phyloP scores from a whole-genome alignment of 2,888 invertebrate species.

The Aricia artaxerxes region DNA sequence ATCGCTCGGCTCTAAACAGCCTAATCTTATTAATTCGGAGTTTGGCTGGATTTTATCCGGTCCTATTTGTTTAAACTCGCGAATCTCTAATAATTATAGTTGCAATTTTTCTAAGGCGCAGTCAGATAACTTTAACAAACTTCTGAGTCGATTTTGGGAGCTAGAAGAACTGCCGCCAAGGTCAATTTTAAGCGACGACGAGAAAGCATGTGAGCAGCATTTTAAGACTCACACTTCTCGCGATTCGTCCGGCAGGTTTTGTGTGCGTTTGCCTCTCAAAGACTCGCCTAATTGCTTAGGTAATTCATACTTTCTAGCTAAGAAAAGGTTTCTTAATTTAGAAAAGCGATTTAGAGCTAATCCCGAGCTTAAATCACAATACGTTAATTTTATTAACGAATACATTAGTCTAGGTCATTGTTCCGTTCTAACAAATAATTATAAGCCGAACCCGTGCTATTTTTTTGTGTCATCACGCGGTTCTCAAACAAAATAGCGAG shows the following conservation, averaged over 20 bases:
- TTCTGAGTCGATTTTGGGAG: conserved; percentile 33
- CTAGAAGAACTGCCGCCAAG: conserved; percentile 29
- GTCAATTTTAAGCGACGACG: conserved; percentile 1
- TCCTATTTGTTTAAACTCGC: conserved; percentile 11
- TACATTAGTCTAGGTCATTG: too few relatives aligned
- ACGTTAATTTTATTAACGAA: too few relatives aligned
- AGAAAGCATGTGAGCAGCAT: conserved; percentile 15
- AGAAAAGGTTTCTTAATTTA: conserved; percentile 35
- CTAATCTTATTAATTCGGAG: background rate
- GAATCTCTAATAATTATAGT: background rate
- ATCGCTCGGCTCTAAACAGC: background rate
- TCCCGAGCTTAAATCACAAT: too few relatives aligned
- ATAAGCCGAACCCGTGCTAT: too few relatives aligned
- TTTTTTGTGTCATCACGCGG: too few relatives aligned
- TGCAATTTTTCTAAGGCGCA: background rate
- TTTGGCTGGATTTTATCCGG: conserved; percentile 26
- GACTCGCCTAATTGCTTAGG: conserved; percentile 31
- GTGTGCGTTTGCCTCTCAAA: conserved; percentile 29
- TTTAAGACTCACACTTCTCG: conserved; percentile 8
- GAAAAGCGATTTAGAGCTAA: conserved; percentile 35
- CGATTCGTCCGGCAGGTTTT: conserved; percentile 20
- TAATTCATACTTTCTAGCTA: conserved; percentile 30
- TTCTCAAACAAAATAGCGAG: too few relatives aligned
- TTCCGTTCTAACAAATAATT: too few relatives aligned
- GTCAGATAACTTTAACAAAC: conserved; percentile 24